Percentiles rank a stretch among this genome's conserved stretches.
Conservation (phyloP, 1,140 invertebrate genomes). For the Potamilus streckersoni region DNA sequence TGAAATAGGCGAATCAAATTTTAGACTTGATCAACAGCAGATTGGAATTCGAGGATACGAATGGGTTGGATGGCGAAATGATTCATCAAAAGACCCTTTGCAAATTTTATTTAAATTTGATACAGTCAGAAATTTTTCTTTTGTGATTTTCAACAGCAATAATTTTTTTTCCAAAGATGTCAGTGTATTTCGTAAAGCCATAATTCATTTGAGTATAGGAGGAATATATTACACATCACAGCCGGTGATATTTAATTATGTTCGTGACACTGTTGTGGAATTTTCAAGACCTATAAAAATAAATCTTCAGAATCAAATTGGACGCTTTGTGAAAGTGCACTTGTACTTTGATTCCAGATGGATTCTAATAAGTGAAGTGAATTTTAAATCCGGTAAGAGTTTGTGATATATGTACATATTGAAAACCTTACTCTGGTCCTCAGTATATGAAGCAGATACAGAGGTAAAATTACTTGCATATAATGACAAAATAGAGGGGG, state of each 20-base stretch:
- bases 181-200: slow-evolving; percentile 74
- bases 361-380: slow-evolving; percentile 90
- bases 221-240: slow-evolving; percentile 80
- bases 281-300: slow-evolving; percentile 85
- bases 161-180: slow-evolving; percentile 79
- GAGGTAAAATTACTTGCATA: too few relatives aligned
- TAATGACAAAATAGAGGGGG: too few relatives aligned
- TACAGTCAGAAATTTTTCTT: slow-evolving; percentile 87
- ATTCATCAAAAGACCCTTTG: slow-evolving; percentile 70
- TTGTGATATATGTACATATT: not conserved
- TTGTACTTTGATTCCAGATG: slow-evolving; percentile 85
- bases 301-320: slow-evolving; percentile 85
- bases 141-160: slow-evolving; percentile 83
- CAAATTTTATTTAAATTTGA: slow-evolving; percentile 85
- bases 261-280: slow-evolving; percentile 87
- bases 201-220: slow-evolving; percentile 85
- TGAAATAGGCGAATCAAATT: slow-evolving; percentile 78
- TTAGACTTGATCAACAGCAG: slow-evolving; percentile 78
- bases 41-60: slow-evolving; percentile 79
- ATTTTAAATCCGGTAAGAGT: slow-evolving; percentile 65
- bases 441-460: too few relatives aligned
- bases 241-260: slow-evolving; percentile 78
- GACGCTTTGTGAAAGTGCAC: slow-evolving; percentile 83
- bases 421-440: too few relatives aligned
- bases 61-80: slow-evolving; percentile 95